Percentiles rank a stretch among this genome's conserved stretches.
Evolutionary conservation across 2,888 invertebrate species (phyloP).

Genomic region (Aricia artaxerxes): DNA sequence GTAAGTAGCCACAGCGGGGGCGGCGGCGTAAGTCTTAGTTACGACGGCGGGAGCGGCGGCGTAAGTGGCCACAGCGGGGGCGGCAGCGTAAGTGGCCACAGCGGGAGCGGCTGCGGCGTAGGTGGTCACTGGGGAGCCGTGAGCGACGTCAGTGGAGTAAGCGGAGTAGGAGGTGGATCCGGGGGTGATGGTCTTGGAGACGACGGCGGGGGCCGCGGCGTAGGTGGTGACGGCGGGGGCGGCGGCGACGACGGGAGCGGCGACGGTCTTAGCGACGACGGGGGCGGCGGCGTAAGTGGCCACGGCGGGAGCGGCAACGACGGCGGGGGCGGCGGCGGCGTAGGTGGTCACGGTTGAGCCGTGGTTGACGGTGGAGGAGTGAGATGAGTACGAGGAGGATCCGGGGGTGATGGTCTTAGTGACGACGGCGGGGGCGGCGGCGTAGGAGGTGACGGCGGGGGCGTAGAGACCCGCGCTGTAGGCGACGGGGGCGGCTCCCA

Average conservation of each 20-base stretch:
- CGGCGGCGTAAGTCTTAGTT: constrained; percentile 38
- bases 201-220: constrained; percentile 41
- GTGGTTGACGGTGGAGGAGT: constrained; percentile 50
- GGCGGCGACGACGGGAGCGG: constrained; percentile 43
- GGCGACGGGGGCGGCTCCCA: constrained; percentile 42
- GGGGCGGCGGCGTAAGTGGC: constrained; percentile 43
- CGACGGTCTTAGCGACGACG: constrained; percentile 35
- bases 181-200: constrained; percentile 14
- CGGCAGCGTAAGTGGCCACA: constrained; percentile 48
- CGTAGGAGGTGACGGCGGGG: constrained; percentile 50
- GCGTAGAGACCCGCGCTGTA: constrained; percentile 35
- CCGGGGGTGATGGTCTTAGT: constrained; percentile 65
- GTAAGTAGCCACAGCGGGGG: constrained; percentile 18
- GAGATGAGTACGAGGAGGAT: constrained; percentile 49
- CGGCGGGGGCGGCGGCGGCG: not conserved
- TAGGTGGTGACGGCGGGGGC: constrained; percentile 43
- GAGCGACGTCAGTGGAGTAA: constrained; percentile 45
- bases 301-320: constrained; percentile 44
- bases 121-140: constrained; percentile 43
- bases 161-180: constrained; percentile 44
- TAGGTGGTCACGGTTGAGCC: not conserved
- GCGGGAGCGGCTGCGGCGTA: constrained; percentile 47
- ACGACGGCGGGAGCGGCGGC: constrained; percentile 40
- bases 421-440: constrained; percentile 51
- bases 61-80: constrained; percentile 44